Base-by-base conservation (phyloP, 2,888 invertebrate genomes). In the Sthenelais limicola region DNA sequence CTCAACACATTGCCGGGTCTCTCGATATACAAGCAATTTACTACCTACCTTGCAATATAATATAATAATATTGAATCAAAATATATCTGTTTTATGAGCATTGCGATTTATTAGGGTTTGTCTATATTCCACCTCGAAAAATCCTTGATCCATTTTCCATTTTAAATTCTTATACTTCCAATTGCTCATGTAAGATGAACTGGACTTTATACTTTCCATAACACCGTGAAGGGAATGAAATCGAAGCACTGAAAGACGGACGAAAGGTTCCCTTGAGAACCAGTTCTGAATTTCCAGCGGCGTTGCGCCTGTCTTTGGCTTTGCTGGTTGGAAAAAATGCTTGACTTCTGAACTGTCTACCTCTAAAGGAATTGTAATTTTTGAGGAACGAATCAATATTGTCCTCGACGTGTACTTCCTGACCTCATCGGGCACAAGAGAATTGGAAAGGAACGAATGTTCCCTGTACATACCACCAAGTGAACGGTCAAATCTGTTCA, bases 191-290 rank as follows among this genome's bases (percentile, higher is more conserved):
- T n/a, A n/a, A n/a, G n/a, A n/a, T n/a, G n/a, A n/a, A n/a, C n/a
- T n/a, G n/a, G n/a, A n/a, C n/a, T n/a, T n/a, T 86, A 62, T 21
- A 33, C 38, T 48, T 15, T 49, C 51, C 18, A 68, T 43, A 3
- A 56, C 70, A 7, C 54, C 43, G 28, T 70, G 43, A 24, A 70
- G 30, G 5, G 70, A 70, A 26, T 70, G 70, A 24, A 70, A 70
- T 0, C 52, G 54, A 12, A 70, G 54, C 18, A 70, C 38, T 18
- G 49, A 24, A 28, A 18, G 56, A 18, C 35, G 21, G 7, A 5
- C 21, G 18, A 48, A 52, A 18, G 30, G 28, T 3, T 15, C 18
- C 1, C 15, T 26, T 1, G 2, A 15, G 30, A 70, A 70, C 70
- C 70, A 70, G 26, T 30, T 21, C 7, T 38, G 3, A 1, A 70